phyloP scores from a whole-genome alignment of 2,797 vertebrate genomes.

The Todus mexicanus region DNA sequence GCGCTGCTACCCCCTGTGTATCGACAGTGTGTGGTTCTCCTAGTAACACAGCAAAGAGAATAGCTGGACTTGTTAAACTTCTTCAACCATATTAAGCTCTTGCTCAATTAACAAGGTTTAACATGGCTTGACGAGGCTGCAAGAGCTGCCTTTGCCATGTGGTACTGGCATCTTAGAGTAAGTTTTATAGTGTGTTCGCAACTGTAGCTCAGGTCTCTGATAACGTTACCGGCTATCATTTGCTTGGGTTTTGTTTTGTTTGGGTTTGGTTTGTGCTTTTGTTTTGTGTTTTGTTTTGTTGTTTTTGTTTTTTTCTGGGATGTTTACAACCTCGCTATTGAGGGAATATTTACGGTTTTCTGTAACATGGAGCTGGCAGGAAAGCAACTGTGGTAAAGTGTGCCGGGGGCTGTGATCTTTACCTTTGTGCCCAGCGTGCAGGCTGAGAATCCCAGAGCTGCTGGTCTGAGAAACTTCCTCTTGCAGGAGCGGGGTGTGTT shows the following conservation, averaged over 20 bases:
- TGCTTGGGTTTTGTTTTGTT: background rate
- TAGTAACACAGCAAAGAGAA: background rate
- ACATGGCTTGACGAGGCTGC: too few species aligned
- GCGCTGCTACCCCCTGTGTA: accelerated
- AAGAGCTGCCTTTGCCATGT: too few species aligned
- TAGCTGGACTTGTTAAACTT: background rate
- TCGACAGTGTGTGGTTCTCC: background rate
- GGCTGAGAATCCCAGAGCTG: background rate
- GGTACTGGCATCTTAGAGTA: background rate
- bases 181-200: background rate
- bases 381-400: background rate
- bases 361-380: background rate
- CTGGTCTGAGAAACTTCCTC: background rate
- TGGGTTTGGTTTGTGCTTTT: background rate
- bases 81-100: background rate
- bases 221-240: background rate
- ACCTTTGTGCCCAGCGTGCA: background rate
- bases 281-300: background rate
- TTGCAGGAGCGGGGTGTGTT: background rate
- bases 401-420: background rate
- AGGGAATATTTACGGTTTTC: background rate
- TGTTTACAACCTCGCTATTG: background rate
- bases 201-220: background rate
- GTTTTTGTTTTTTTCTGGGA: background rate
- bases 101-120: too few species aligned